Percentiles rank a stretch among this genome's conserved stretches.
phyloP scores from a whole-genome alignment of 2,888 invertebrate genomes.

The Lepetodrilus schrolli region DNA sequence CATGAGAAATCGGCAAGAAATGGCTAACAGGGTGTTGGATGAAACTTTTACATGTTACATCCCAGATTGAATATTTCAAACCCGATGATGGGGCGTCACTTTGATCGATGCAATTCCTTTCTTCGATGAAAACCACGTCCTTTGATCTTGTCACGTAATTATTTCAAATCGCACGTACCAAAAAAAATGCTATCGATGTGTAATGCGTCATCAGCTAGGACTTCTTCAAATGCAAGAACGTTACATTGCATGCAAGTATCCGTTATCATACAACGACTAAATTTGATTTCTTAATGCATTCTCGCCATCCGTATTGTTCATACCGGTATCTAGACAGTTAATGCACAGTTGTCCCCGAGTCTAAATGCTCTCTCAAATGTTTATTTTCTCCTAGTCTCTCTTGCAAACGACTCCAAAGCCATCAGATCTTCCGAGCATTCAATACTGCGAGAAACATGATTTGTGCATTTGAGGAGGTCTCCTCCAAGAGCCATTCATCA shows the following conservation, averaged over 20 bases:
- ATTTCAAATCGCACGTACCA: slow-evolving; percentile 15
- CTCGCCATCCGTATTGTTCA: slow-evolving; percentile 14
- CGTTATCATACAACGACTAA: neutral
- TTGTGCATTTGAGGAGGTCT: slow-evolving; percentile 22
- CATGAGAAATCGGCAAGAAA: neutral
- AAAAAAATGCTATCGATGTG: neutral
- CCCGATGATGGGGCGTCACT: slow-evolving; percentile 1
- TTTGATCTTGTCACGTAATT: slow-evolving; percentile 26
- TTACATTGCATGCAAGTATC: neutral
- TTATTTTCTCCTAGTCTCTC: slow-evolving; percentile 12
- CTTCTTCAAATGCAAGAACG: neutral
- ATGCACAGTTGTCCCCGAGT: slow-evolving; percentile 4
- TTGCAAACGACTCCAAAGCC: neutral
- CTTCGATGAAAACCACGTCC: neutral
- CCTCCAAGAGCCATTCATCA: slow-evolving; percentile 12
- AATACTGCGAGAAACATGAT: slow-evolving; percentile 3
- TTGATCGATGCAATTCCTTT: slow-evolving; percentile 11
- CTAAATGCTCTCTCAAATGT: slow-evolving; percentile 25
- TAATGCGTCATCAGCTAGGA: neutral
- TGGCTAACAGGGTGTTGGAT: neutral
- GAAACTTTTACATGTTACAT: neutral
- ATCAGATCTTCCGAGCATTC: neutral
- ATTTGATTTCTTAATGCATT: slow-evolving; percentile 21
- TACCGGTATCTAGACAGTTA: neutral
- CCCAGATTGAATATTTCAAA: slow-evolving; percentile 13